phyloP scores from a whole-genome alignment of 1,140 invertebrate species.

The Eufriesea mexicana region DNA sequence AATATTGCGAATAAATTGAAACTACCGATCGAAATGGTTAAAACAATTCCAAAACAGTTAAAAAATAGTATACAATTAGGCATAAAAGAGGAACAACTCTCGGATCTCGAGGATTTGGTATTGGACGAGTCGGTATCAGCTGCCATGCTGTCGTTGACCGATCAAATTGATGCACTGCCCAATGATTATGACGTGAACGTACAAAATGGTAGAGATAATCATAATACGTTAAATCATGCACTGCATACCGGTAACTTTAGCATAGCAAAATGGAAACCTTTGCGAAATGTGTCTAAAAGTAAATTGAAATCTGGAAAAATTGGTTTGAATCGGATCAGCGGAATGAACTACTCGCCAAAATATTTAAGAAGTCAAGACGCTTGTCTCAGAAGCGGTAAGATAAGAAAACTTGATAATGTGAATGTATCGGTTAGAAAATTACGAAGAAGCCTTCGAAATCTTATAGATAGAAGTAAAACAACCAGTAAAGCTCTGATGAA shows the following conservation, averaged over 20 bases:
- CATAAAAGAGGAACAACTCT: slow-evolving; percentile 45
- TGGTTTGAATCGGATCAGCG: neutral
- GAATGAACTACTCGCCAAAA: slow-evolving; percentile 47
- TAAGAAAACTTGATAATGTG: slow-evolving; percentile 27
- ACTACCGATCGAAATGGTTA: neutral
- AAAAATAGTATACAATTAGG: neutral
- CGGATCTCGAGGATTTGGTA: slow-evolving; percentile 3
- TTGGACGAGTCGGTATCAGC: neutral
- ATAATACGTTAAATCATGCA: neutral
- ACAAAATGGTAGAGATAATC: slow-evolving; percentile 5
- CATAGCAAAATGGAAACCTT: neutral
- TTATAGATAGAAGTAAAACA: neutral
- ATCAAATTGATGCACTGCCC: neutral
- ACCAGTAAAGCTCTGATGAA: slow-evolving; percentile 10
- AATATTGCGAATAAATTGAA: neutral
- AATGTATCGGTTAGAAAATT: slow-evolving; percentile 22
- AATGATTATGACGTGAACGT: neutral
- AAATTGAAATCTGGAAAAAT: slow-evolving; percentile 38
- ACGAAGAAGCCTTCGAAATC: slow-evolving; percentile 20
- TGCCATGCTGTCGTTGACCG: neutral
- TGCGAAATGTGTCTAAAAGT: slow-evolving; percentile 16
- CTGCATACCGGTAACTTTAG: neutral
- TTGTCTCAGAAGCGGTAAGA: slow-evolving; percentile 67
- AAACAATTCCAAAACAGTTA: neutral
- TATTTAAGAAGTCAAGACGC: slow-evolving; percentile 70